Evolutionary conservation across 64 coral and sea anemone species (phyloP).

Genomic region (Hydrozoanthus tunicans): DNA sequence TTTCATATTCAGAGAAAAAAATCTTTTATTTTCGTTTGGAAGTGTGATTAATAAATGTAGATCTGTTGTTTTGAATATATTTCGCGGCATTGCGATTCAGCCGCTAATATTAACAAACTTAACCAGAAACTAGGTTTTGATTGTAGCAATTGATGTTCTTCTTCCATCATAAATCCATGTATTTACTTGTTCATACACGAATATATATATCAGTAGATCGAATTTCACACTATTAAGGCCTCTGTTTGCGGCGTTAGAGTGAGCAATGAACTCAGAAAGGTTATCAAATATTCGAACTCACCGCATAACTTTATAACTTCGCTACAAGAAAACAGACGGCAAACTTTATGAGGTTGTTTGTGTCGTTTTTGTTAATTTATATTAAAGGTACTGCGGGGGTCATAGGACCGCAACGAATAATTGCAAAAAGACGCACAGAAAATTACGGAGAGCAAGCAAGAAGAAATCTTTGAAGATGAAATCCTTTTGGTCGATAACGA

Average conservation of each 20-base stretch:
- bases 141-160: neutral
- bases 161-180: neutral
- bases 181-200: too few relatives aligned
- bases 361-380: conserved; percentile 9
- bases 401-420: neutral
- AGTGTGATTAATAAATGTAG: conserved; percentile 34
- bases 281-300: conserved; percentile 22
- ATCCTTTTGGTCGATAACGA: conserved; percentile 11
- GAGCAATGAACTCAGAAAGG: neutral
- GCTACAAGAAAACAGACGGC: neutral
- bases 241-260: neutral
- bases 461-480: neutral
- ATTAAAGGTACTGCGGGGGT: conserved; percentile 30
- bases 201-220: conserved; percentile 7
- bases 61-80: conserved; percentile 52
- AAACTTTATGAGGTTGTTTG: conserved; percentile 5
- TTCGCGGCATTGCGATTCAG: conserved; percentile 1
- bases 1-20: conserved; percentile 26
- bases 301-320: conserved; percentile 25
- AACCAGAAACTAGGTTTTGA: conserved; percentile 5
- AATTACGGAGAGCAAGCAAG: neutral
- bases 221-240: neutral
- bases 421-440: conserved; percentile 4
- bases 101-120: conserved; percentile 4
- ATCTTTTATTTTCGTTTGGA: neutral